Evolutionary conservation across 1,140 invertebrate genomes (phyloP), one percentile per base, ranked within the genome.

Genomic region (Danaus melanippus): DNA sequence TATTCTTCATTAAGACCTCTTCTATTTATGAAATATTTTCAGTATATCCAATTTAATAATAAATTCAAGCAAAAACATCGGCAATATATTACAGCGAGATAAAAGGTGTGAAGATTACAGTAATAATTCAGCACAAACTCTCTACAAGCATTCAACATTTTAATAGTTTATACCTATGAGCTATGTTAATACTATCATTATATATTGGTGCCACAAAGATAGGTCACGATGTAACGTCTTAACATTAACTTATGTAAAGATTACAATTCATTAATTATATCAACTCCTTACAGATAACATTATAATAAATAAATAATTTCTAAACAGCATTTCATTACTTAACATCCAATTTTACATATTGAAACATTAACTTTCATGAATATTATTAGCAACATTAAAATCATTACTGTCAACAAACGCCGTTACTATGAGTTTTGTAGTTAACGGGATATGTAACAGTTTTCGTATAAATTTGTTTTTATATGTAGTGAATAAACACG

Each of bases 121-220:
- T 15, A 50, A 50, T 11, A 50, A 42, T 10, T 42, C 41, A 42
- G 40, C 8, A 49, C 21, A 50, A n/a, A 42, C 21, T 55, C 17
- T 46, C 42, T 50, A 50, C 12, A 42, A 50, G 47, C 42, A 50
- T 50, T 48, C 12, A 50, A 51, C 44, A 57, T 39, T 41, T 47
- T 32, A 32, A 50, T 46, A 44, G 21, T 4, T 57, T 45, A 51
- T 12, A 42, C 58, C 48, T 60, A 55, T 15, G 39, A 47, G 12
- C 48, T 46, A 54, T 58, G 44, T 44, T 50, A 49, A 42, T 48
- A 60, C 42, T 57, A 58, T 49, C 32, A 53, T 53, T 54, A 12
- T 51, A 58, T 63, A 63, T 66, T 63, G 61, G 60, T 66, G 64
- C 60, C 61, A 58, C 58, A 52, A 63, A 52, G 39, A 56, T 56